These are phyloP conservation scores for Neopipo cinnamomea DNA, from an alignment of 2,113 vertebrate species.

Conservation along the genomic window DNA sequence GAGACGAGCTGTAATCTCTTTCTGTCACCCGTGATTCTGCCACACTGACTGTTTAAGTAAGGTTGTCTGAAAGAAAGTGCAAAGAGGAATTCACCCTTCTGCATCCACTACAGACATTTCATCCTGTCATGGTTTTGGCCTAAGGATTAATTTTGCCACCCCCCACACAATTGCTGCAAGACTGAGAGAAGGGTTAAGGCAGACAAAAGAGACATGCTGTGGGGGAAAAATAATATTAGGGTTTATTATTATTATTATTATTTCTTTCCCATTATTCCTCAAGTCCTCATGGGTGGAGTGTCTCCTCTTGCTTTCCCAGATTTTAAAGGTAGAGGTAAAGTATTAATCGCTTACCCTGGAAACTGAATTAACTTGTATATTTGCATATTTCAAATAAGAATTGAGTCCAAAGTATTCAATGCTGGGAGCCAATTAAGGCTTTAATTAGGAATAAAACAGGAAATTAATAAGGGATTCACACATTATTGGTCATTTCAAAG, in stretches of 20 bases:
- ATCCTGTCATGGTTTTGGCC: no score
- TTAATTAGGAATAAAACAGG: constrained; percentile 24
- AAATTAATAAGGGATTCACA: background rate
- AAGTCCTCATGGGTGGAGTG: background rate
- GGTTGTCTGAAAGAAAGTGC: background rate
- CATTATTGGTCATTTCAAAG: constrained; percentile 5
- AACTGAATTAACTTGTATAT: background rate
- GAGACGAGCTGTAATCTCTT: background rate
- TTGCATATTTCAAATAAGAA: background rate
- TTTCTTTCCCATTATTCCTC: background rate
- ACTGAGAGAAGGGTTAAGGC: no score
- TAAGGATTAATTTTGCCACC: no score
- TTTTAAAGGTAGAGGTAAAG: background rate
- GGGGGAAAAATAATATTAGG: no score
- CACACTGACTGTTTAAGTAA: background rate
- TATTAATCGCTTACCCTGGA: background rate
- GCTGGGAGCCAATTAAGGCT: background rate
- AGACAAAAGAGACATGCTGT: no score
- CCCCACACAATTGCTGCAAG: no score
- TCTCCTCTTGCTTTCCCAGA: background rate
- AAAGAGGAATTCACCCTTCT: background rate
- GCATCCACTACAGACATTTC: background rate
- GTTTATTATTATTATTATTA: no score
- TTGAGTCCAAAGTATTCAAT: background rate
- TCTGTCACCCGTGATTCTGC: background rate